Evolutionary conservation across 2,113 vertebrate species (phyloP), one percentile per base, ranked within the genome.

Genomic region (Barnardius zonarius): DNA sequence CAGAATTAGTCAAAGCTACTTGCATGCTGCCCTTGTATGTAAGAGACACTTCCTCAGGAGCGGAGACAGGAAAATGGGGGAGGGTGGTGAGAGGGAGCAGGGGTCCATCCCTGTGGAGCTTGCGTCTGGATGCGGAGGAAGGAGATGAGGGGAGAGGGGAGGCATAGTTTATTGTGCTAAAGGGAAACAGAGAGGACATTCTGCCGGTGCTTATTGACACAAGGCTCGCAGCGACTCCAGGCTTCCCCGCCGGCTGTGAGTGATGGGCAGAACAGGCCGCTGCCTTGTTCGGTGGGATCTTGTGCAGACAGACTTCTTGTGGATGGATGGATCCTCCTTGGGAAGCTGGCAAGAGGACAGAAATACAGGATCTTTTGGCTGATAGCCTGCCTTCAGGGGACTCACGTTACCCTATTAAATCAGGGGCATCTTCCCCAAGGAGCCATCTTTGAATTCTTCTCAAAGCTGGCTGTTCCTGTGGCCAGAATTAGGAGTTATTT

Each of bases 201-300:
- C 92, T 96, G 74, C 66, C 24, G 0, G 81, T 96, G 96, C 87
- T 97, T 97, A 96, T 97, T 97, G 96, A 97, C 96, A 97, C 92
- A 97, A 96, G 92, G 39, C 76, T 88, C 7, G 33, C 31, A 17
- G 90, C 94, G 95, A 93, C 91, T 93, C 81, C 0, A 4, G 37
- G 77, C 93, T 93, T 85, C 91, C 92, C 81, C 0, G 3, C 86
- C 0, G 17, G 66, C 89, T 73, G 25, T 10, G 31, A 85, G 74
- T 73, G 95, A 94, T 0, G 3, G 92, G 57, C 91, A 80, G 88
- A 96, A 95, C 95, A 93, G 95, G 77, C 86, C 3, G 3, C 66
- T 74, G 81, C 81, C 92, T 96, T 95, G 91, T 93, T 66, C 19
- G 0, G 44, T 52, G 35, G 93, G 22, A 17, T 61, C 81, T 64